phyloP scores from a whole-genome alignment of 1,140 invertebrate genomes.

The Drosophila kurseongensis region DNA sequence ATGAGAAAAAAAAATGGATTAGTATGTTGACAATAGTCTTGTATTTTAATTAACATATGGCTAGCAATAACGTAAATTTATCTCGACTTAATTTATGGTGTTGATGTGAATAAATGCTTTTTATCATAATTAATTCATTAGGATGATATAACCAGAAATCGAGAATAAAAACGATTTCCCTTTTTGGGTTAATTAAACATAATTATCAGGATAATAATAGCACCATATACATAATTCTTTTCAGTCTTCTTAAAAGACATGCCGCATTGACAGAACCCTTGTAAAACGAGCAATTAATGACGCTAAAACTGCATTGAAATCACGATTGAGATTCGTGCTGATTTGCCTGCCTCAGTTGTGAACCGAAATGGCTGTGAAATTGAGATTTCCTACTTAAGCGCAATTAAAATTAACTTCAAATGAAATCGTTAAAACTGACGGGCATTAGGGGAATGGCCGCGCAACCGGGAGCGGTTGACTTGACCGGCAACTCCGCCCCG shows the following conservation, averaged over 20 bases:
- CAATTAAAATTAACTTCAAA: conserved; percentile 80
- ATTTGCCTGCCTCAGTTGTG: conserved; percentile 59
- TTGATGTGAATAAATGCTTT: not conserved
- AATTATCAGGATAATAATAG: not conserved
- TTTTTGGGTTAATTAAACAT: not conserved
- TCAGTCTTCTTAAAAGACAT: not conserved
- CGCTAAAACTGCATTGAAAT: conserved; percentile 51
- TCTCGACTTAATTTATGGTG: no score
- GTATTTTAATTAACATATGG: not conserved
- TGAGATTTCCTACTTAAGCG: conserved; percentile 78
- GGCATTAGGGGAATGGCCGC: conserved; percentile 42
- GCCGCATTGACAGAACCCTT: not conserved
- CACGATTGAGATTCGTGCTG: conserved; percentile 47
- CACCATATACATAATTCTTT: conserved; percentile 1
- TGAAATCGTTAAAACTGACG: conserved; percentile 48
- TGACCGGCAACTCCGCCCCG: conserved; percentile 43
- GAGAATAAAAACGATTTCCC: not conserved
- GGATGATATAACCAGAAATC: not conserved
- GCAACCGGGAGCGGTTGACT: conserved; percentile 15
- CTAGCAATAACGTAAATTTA: not conserved
- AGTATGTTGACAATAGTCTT: not conserved
- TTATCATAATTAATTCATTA: not conserved
- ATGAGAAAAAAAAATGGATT: conserved; percentile 8
- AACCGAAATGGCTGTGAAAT: conserved; percentile 71
- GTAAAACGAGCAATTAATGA: conserved; percentile 47